Evolutionary conservation across 2,797 vertebrate species (phyloP), one percentile per base, ranked within the genome.

Genomic region (Sternotherus odoratus): DNA sequence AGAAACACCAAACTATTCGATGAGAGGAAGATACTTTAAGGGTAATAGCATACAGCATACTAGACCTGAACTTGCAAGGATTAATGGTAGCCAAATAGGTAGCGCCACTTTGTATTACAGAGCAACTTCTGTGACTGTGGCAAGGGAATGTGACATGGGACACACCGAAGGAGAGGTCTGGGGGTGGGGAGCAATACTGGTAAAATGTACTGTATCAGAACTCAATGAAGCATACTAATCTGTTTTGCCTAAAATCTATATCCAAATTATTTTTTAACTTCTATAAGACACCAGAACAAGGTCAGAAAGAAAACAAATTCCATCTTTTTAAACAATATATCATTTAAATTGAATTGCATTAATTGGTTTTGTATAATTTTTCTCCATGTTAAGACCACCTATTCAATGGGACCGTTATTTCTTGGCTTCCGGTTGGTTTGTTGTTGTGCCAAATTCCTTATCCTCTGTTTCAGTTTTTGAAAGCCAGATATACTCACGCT

Each of bases 401-500:
- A 7, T 85, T 90, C 83, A 91, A 39, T 5, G 53, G 50, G 12
- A 5, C 8, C 4, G 12, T 77, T 81, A 69, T 88, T 92, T 86
- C 53, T 95, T 88, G 94, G 19, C 48, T 93, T 87, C 60, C 83
- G 54, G 78, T 33, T 91, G 56, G 72, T 30, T 92, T 78, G 30
- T 57, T 77, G 12, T 57, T 77, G 12, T 51, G 33, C 77, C 72
- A 24, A 83, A 39, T 15, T 92, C 15, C n/a, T 84, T 63, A 43
- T 4, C 0, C 24, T 54, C 15, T 4, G 9, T 63, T 63, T 6
- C 49, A 21, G 19, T 48, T 66, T 78, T 93, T 75, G 51, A 15
- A 46, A 54, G 57, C 1, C 1, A 4, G 6, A 1, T 80, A n/a
- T 78, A 77, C 24, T 79, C 26, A 6, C 23, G n/a, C 66, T 28